Evolutionary conservation across 2,113 vertebrate genomes (phyloP).

Genomic region (Baryphthengus martii): DNA sequence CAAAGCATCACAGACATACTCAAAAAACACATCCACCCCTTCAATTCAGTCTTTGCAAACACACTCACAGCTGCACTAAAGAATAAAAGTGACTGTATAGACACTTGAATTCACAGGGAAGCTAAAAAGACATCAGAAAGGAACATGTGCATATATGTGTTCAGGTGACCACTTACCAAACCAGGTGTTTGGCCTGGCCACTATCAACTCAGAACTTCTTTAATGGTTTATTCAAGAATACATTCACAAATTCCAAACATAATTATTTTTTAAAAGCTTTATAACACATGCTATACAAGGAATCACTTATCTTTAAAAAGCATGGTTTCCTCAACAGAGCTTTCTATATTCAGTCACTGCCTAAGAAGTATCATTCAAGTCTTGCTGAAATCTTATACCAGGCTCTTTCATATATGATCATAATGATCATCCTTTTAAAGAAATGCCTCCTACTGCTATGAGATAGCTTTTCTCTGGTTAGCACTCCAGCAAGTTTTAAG

Average conservation of each 20-base stretch:
- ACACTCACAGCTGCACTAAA: background rate
- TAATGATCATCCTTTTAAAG: background rate
- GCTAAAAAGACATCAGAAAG: background rate
- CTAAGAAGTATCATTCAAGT: background rate
- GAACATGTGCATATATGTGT: background rate
- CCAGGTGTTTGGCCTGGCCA: background rate
- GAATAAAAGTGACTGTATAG: background rate
- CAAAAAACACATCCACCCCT: background rate
- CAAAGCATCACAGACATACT: background rate
- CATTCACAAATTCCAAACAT: background rate
- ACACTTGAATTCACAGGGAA: background rate
- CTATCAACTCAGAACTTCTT: background rate
- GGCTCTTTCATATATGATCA: background rate
- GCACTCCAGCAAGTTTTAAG: background rate
- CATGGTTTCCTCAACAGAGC: background rate
- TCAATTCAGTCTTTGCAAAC: background rate
- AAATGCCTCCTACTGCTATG: background rate
- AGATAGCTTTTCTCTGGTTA: background rate
- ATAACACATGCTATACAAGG: background rate
- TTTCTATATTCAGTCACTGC: background rate
- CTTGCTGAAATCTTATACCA: background rate
- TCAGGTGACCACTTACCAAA: background rate
- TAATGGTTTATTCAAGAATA: background rate
- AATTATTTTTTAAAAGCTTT: background rate
- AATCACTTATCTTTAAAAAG: background rate